phyloP scores from a whole-genome alignment of 2,888 invertebrate species.

The Drosophila robusta region DNA sequence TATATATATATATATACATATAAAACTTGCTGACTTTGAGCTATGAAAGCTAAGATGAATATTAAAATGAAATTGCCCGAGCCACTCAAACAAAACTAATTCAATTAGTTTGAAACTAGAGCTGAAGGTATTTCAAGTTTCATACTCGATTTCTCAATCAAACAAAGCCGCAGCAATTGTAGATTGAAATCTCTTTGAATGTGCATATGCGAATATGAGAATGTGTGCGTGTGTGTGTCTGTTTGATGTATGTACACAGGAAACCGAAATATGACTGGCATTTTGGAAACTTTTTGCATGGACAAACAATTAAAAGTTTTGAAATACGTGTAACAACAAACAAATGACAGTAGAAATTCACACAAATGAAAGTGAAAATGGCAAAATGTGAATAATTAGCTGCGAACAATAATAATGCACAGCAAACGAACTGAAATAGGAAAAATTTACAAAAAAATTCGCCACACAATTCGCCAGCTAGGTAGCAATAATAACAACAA shows the following conservation, averaged over 20 bases:
- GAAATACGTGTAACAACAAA: constrained; percentile 77
- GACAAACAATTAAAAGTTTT: constrained; percentile 72
- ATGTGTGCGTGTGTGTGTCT: constrained; percentile 4
- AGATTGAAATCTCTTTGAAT: constrained; percentile 52
- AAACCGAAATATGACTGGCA: constrained; percentile 78
- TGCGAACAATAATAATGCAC: constrained; percentile 65
- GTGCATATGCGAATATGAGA: background rate
- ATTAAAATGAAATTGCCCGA: constrained; percentile 34
- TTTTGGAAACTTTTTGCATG: constrained; percentile 78
- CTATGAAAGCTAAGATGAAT: constrained; percentile 36
- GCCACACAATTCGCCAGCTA: constrained; percentile 66
- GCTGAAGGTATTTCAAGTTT: constrained; percentile 43
- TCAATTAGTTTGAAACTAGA: constrained; percentile 56
- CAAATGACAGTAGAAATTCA: constrained; percentile 77
- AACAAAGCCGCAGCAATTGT: constrained; percentile 60
- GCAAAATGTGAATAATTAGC: constrained; percentile 81
- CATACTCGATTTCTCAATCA: constrained; percentile 69
- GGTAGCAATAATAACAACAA: constrained; percentile 21
- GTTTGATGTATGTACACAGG: constrained; percentile 42
- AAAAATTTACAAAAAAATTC: constrained; percentile 72
- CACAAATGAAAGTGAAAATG: constrained; percentile 80
- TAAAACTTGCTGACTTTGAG: constrained; percentile 38
- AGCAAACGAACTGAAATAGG: constrained; percentile 69
- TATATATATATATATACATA: constrained; percentile 45
- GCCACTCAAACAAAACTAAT: constrained; percentile 53